Base-by-base conservation (phyloP, 2,113 vertebrate species). In the Potamarius usumacintae region DNA sequence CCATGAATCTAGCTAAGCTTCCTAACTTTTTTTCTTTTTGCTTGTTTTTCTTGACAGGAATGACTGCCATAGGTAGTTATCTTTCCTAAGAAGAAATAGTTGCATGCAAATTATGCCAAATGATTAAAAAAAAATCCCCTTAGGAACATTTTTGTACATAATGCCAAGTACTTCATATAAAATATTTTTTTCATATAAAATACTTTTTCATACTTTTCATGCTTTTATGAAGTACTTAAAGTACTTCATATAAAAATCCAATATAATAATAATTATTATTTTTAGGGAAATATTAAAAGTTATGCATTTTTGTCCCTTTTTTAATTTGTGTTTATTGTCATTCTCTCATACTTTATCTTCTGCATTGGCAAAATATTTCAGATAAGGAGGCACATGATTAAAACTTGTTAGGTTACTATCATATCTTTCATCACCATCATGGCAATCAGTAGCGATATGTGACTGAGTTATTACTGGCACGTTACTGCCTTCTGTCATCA, bases 381-480 rank as follows among this genome's bases (percentile, higher is more conserved):
- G 76, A 67, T 53, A 34, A 86, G 48, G 42, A 62, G 30, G 62
- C 60, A 55, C 7, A 17, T 86, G 60, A 86, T 60, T 86, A 27
- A 71, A 65, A 83, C 55, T 34, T 85, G 25, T 72, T 74, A 27
- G 20, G 62, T 89, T 25, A 77, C 57, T 10, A n/a, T 34, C 48
- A 77, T 67, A 62, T 89, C 57, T 89, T 50, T 84, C 17, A 55
- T 58, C 52, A 55, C 25, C 25, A 17, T 63, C 58, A 67, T 84
- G 76, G 55, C 62, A 87, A 84, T 58, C n/a, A 27, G 82, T n/a
- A 25, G n/a, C 7, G 12, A 57, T 60, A 52, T 2, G 11, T 85
- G 57, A 5, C 55, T 9, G 30, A 62, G 72, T 11, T 17, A 50
- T 84, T 17, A 18, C 60, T 25, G 30, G 12, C 25, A 84, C 8